phyloP scores from a whole-genome alignment of 2,113 vertebrate species.

The Pteruthius melanotis region DNA sequence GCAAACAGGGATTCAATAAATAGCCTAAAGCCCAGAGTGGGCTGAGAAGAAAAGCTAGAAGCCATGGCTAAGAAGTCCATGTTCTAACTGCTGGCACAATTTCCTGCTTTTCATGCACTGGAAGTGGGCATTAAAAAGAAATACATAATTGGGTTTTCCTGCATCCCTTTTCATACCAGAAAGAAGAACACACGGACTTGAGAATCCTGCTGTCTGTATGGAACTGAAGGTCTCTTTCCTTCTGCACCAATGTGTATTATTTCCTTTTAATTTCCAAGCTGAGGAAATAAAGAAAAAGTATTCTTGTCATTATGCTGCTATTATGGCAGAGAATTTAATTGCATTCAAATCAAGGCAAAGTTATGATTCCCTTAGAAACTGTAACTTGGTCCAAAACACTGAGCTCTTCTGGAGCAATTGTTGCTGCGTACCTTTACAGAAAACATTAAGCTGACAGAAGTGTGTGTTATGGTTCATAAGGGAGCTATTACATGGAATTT shows the following conservation, averaged over 20 bases:
- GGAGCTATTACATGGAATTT: not conserved
- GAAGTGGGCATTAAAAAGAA: not conserved
- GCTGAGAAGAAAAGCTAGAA: not conserved
- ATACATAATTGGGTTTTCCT: not conserved
- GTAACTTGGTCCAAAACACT: not conserved
- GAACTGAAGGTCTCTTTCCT: not conserved
- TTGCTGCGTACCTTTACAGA: not conserved
- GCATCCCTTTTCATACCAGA: not conserved
- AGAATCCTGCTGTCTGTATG: not conserved
- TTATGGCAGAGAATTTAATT: conserved; percentile 17
- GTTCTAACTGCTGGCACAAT: not conserved
- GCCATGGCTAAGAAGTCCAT: not conserved
- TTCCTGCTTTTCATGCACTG: not conserved
- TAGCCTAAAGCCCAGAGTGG: not conserved
- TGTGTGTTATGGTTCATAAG: not conserved
- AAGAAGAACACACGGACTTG: not conserved
- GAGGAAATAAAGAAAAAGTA: not conserved
- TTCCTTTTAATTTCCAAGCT: not conserved
- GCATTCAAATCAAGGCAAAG: not conserved
- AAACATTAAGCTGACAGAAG: not conserved
- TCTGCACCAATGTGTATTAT: not conserved
- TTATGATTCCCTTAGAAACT: conserved; percentile 26
- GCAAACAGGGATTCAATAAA: not conserved
- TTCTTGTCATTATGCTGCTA: not conserved
- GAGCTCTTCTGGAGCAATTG: not conserved